These are phyloP conservation scores for Eutrigla gurnardus DNA, from an alignment of 2,797 vertebrate genomes.

Conservation along the genomic window DNA sequence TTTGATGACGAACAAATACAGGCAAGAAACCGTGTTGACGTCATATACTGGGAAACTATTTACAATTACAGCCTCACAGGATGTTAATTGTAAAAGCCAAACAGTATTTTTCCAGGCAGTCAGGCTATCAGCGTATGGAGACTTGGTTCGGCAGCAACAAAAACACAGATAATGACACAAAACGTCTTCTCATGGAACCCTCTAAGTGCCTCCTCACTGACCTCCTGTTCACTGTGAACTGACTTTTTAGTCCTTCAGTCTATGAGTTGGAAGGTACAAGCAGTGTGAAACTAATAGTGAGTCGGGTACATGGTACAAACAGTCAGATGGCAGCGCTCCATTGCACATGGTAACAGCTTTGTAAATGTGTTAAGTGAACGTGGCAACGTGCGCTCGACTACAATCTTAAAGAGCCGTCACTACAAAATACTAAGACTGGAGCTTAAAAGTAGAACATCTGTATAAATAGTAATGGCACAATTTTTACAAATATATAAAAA, in stretches of 20 bases:
- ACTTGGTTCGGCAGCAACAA: slow-evolving; percentile 52
- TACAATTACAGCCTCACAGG: slow-evolving; percentile 73
- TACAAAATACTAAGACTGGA: slow-evolving; percentile 63
- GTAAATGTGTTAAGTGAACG: slow-evolving; percentile 59
- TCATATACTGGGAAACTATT: slow-evolving; percentile 65
- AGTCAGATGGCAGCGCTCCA: slow-evolving; percentile 64
- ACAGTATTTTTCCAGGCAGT: slow-evolving; percentile 74
- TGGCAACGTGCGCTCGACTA: slow-evolving; percentile 35
- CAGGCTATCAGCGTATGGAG: slow-evolving; percentile 64
- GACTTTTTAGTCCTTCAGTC: slow-evolving; percentile 7
- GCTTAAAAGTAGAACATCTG: slow-evolving; percentile 77
- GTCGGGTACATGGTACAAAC: slow-evolving; percentile 17
- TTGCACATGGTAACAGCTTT: slow-evolving; percentile 56
- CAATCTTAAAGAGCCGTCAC: slow-evolving; percentile 30
- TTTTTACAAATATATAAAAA: slow-evolving; percentile 78
- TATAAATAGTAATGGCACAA: slow-evolving; percentile 83
- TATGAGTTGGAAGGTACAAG: slow-evolving; percentile 10
- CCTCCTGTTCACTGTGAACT: slow-evolving; percentile 28
- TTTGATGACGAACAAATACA: slow-evolving; percentile 59
- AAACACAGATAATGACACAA: slow-evolving; percentile 60
- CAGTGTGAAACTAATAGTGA: slow-evolving; percentile 35
- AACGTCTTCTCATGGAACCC: slow-evolving; percentile 64
- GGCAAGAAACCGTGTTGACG: slow-evolving; percentile 43
- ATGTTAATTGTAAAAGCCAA: slow-evolving; percentile 75
- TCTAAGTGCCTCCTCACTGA: slow-evolving; percentile 18